Base-by-base conservation (phyloP, 2,797 vertebrate species). In the Fistularia commersonii region DNA sequence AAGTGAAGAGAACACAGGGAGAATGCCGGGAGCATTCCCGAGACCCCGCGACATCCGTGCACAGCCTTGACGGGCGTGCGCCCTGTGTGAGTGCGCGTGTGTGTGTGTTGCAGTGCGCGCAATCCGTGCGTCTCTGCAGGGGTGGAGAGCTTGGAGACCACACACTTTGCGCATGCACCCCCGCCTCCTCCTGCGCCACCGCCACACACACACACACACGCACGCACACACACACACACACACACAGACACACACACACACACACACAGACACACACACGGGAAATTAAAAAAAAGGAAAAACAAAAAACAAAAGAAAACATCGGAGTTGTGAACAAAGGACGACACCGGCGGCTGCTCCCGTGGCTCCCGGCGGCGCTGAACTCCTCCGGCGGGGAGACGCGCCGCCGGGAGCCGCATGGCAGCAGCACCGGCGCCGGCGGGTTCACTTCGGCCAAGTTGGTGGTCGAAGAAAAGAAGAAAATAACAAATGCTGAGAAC, bases 131-230 rank as follows among this genome's bases (percentile, higher is more conserved):
- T 75, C 76, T 69, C 79, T 76, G 78, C 78, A 80, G 74, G 81
- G 76, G 80, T 76, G 79, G 83, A 72, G 76, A 75, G 81, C 77
- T 64, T 61, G 72, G 67, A 79, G 86, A 86, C 86, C 86, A 88
- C 86, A 88, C 83, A 83, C 81, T 87, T 83, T 80, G 84, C 81
- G 81, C 81, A 81, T 77, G 8, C 35, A 36, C 38, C 47, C 8
- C 8, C 13, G 6, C 11, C 8, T 5, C 32, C 39, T 36, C 49
- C 15, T 37, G 31, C 43, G 32, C 51, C 66, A 52, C 32, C 34
- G 7, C 41, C 48, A 39, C 52, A 48, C 60, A 50, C 54, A 57
- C 51, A 59, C 51, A 56, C 46, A 50, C 65, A 66, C 51, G n/a
- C n/a, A n/a, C n/a, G n/a, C n/a, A n/a, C n/a, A n/a, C n/a, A n/a